Evolutionary conservation across 2,113 vertebrate genomes (phyloP).

Genomic region (Boleophthalmus pectinirostris): DNA sequence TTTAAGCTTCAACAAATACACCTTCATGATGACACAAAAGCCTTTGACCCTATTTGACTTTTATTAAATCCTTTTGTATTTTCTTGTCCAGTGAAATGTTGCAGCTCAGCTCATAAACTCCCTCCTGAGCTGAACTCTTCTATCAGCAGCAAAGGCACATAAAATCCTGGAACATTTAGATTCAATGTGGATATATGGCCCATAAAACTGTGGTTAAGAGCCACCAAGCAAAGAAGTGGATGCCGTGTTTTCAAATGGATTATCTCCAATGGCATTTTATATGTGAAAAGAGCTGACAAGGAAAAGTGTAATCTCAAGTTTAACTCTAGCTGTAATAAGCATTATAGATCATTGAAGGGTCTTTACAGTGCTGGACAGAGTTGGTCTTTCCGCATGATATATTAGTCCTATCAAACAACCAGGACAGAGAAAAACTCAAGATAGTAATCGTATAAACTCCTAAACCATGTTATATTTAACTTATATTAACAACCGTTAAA

Average conservation of each 20-base stretch:
- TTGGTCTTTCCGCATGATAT: neutral
- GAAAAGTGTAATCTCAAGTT: neutral
- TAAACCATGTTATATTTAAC: too few relatives aligned
- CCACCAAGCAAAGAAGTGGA: neutral
- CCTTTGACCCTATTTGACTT: neutral
- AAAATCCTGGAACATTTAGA: neutral
- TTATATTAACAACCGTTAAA: too few relatives aligned
- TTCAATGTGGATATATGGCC: neutral
- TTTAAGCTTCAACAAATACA: neutral
- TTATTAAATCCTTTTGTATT: neutral
- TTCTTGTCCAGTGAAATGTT: neutral
- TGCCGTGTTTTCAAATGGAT: neutral
- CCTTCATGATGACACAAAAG: neutral
- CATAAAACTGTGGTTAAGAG: slow-evolving; percentile 1
- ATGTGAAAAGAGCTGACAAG: neutral
- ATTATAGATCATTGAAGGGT: neutral
- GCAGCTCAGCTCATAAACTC: neutral
- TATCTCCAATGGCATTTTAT: neutral
- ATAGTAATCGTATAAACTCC: neutral
- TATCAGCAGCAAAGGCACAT: neutral
- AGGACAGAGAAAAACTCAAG: neutral
- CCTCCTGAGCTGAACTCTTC: neutral
- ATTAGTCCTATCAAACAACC: neutral
- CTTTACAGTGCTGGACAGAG: neutral
- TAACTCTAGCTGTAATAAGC: neutral